Percentiles rank a stretch among this genome's conserved stretches.
These are phyloP conservation scores for Rousettus madagascariensis DNA, from an alignment of 2,797 vertebrate species.

Conservation along the genomic window DNA sequence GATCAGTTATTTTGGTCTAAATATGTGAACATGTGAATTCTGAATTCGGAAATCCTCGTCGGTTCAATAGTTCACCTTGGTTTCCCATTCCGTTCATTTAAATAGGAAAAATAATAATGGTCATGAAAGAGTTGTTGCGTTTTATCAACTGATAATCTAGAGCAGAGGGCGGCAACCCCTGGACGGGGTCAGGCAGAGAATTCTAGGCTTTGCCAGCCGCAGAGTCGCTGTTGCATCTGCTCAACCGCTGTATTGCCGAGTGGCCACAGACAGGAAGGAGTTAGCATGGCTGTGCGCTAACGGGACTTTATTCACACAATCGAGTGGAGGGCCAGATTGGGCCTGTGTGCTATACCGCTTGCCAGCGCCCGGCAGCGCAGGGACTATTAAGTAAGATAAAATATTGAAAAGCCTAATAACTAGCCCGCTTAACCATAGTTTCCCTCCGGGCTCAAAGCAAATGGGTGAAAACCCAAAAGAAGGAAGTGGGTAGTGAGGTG, in stretches of 20 bases:
- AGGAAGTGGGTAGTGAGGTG: too few species aligned
- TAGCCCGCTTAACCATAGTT: neutral
- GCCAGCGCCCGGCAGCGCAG: neutral
- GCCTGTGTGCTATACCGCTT: accelerated
- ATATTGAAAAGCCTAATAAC: neutral
- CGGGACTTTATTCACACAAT: neutral
- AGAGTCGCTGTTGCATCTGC: too few species aligned
- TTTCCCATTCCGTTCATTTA: neutral
- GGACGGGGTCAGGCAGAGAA: neutral
- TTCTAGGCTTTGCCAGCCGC: neutral
- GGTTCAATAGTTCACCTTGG: neutral
- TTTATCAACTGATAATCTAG: neutral
- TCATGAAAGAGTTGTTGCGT: too few species aligned
- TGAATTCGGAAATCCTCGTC: neutral
- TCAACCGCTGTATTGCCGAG: neutral
- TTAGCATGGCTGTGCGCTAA: neutral
- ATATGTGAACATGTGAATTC: neutral
- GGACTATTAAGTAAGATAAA: neutral
- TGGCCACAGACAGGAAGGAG: neutral
- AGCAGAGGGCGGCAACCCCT: neutral
- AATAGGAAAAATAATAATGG: neutral
- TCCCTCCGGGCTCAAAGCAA: neutral
- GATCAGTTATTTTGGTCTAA: neutral
- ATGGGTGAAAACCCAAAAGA: neutral
- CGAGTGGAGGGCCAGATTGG: neutral